These are phyloP conservation scores for Sardinella longiceps DNA, from an alignment of 2,797 vertebrate genomes.

Conservation along the genomic window DNA sequence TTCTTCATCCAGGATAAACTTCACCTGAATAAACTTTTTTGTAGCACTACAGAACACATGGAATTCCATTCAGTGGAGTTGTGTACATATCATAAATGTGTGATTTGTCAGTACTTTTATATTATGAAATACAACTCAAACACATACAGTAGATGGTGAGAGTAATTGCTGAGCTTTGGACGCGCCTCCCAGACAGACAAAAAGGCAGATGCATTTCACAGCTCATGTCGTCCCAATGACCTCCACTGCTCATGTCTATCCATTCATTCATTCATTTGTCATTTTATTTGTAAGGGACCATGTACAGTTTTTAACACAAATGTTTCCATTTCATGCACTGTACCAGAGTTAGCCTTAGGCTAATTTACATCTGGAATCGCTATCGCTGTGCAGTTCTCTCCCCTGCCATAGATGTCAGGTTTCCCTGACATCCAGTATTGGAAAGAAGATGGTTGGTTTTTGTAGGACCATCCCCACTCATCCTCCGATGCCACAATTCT, in stretches of 20 bases:
- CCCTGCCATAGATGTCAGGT: not conserved
- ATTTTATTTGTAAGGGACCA: too few relatives aligned
- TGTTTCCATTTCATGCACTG: too few relatives aligned
- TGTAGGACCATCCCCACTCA: slow-evolving; percentile 47
- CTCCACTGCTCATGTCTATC: not conserved
- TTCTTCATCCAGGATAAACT: not conserved
- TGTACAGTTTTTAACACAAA: too few relatives aligned
- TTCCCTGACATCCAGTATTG: not conserved
- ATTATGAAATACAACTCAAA: not conserved
- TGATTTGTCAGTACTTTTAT: not conserved
- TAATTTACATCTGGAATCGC: too few relatives aligned
- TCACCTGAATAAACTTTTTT: not conserved
- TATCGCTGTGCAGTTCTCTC: not conserved
- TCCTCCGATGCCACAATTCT: slow-evolving; percentile 39
- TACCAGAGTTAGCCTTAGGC: too few relatives aligned
- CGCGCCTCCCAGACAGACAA: not conserved
- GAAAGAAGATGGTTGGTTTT: slow-evolving; percentile 24
- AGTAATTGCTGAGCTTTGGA: not conserved
- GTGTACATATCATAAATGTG: not conserved
- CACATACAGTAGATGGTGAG: not conserved
- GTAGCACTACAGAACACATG: not conserved
- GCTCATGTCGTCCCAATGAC: not conserved
- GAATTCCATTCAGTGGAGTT: too few relatives aligned
- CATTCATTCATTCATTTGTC: too few relatives aligned
- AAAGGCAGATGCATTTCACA: not conserved